Percentiles rank a stretch among this genome's conserved stretches.
phyloP scores from a whole-genome alignment of 2,888 invertebrate species.

The Dioctria linearis region DNA sequence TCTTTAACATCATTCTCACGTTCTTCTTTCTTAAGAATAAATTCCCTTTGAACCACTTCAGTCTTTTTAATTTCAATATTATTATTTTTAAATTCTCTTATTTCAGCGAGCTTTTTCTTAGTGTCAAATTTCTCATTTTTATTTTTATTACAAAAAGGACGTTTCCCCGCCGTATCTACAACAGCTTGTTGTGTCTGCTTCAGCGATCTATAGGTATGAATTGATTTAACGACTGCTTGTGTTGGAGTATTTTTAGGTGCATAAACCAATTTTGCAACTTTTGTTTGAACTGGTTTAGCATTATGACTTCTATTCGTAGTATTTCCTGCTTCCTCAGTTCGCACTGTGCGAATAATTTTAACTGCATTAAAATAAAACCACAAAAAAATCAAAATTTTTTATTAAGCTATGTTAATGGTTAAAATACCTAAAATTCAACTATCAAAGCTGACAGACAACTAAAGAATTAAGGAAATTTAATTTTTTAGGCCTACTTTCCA shows the following conservation, averaged over 20 bases:
- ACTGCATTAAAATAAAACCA: conserved; percentile 35
- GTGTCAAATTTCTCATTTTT: not conserved
- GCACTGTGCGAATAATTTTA: conserved; percentile 50
- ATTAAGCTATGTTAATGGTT: no score
- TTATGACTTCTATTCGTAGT: not conserved
- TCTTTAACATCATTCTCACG: conserved; percentile 62
- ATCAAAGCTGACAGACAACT: no score
- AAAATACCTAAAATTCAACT: no score
- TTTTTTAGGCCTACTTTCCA: no score
- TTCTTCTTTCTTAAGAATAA: conserved; percentile 62
- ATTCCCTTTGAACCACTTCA: conserved; percentile 55
- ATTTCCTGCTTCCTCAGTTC: conserved; percentile 1
- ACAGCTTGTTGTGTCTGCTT: not conserved
- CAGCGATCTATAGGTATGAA: conserved; percentile 2
- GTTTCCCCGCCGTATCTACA: no score
- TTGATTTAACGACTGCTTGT: conserved; percentile 36
- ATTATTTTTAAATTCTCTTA: not conserved
- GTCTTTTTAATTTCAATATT: not conserved
- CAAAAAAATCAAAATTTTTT: not conserved
- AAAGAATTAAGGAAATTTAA: no score
- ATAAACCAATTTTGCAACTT: conserved; percentile 55
- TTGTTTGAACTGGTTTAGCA: conserved; percentile 49
- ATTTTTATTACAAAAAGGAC: not conserved
- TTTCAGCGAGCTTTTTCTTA: not conserved
- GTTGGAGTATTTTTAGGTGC: conserved; percentile 46